Conservation (phyloP, 2,888 invertebrate species). For the Sinhomidia bicolor region DNA sequence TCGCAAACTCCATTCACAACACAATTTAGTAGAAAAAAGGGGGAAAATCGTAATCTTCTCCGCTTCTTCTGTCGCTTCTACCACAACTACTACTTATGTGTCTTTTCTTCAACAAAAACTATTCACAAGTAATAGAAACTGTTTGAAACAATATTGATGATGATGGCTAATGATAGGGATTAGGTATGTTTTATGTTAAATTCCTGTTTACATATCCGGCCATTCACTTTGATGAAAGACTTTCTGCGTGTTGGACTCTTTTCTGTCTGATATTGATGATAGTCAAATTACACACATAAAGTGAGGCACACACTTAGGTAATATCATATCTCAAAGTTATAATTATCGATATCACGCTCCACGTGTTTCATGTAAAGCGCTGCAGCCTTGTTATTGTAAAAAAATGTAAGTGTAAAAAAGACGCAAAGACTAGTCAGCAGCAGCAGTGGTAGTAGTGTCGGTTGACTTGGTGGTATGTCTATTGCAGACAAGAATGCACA, state of each 20-base stretch:
- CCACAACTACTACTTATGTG: too few relatives aligned
- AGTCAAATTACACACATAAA: not conserved
- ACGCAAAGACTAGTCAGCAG: not conserved
- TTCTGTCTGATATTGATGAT: not conserved
- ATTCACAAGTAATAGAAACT: too few relatives aligned
- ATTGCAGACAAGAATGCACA: not conserved
- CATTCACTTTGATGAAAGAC: slow-evolving; percentile 13
- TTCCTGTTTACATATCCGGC: slow-evolving; percentile 10
- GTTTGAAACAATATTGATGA: too few relatives aligned
- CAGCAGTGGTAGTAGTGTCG: not conserved
- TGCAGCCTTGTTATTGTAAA: not conserved
- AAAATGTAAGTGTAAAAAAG: too few relatives aligned
- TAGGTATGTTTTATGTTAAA: not conserved
- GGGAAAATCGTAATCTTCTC: not conserved
- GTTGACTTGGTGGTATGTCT: not conserved
- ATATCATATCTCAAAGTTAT: not conserved
- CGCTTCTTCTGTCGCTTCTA: too few relatives aligned
- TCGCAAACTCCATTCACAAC: not conserved
- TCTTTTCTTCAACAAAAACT: too few relatives aligned
- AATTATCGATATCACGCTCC: slow-evolving; percentile 9
- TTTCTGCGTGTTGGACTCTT: not conserved
- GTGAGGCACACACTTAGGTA: not conserved
- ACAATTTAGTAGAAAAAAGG: not conserved
- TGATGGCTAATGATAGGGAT: too few relatives aligned
- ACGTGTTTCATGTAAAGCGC: slow-evolving; percentile 9